phyloP scores from a whole-genome alignment of 30 jellyfish, hydroid and myxozoan genomes.

The Chironex yamaguchii region DNA sequence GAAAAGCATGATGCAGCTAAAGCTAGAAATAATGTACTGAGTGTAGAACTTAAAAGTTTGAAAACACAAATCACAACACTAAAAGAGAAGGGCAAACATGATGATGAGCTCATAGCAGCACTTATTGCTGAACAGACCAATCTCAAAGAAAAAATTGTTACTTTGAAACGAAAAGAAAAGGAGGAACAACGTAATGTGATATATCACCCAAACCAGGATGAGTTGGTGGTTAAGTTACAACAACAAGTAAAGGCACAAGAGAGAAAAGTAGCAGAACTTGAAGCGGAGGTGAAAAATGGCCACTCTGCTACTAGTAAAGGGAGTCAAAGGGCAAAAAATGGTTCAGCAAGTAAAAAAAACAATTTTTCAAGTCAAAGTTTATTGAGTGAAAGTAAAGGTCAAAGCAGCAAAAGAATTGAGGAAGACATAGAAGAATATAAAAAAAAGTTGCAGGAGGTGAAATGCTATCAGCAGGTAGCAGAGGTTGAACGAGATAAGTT shows the following conservation, averaged over 20 bases:
- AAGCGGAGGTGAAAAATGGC: constrained; percentile 70
- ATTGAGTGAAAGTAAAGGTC: constrained; percentile 17
- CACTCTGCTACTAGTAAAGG: constrained; percentile 35
- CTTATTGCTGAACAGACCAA: constrained; percentile 84
- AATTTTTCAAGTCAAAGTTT: not conserved
- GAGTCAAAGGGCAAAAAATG: not conserved
- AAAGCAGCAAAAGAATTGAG: not conserved
- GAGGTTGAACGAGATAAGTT: constrained; percentile 89
- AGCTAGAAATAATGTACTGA: constrained; percentile 78
- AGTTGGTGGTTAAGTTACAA: constrained; percentile 68
- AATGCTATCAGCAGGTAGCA: constrained; percentile 73
- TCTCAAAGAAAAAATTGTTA: constrained; percentile 62
- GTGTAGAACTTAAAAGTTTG: constrained; percentile 76
- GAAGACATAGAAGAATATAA: constrained; percentile 41
- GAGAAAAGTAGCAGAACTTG: constrained; percentile 76
- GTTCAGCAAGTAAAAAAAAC: not conserved
- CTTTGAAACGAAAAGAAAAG: constrained; percentile 54
- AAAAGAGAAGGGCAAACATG: constrained; percentile 87
- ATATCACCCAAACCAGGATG: constrained; percentile 16
- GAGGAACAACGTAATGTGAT: constrained; percentile 43
- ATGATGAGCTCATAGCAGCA: constrained; percentile 94
- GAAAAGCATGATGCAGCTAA: constrained; percentile 92
- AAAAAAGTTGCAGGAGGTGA: constrained; percentile 73
- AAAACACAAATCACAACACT: constrained; percentile 73
- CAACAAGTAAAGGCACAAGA: constrained; percentile 79